Conservation (phyloP, 2,797 vertebrate genomes). For the Meda fulgida region DNA sequence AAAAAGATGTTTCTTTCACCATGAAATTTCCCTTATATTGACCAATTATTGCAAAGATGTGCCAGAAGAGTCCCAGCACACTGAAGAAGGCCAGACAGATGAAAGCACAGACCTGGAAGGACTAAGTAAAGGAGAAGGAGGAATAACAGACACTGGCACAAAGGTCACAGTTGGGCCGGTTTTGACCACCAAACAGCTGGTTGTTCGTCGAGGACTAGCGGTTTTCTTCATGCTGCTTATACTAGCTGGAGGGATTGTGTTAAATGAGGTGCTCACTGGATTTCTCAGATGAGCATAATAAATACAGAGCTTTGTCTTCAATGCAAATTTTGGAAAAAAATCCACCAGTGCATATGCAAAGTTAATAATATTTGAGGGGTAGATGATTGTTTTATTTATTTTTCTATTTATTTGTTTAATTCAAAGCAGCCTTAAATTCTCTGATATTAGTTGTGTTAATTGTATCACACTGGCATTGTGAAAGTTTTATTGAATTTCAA, state of each 20-base stretch:
- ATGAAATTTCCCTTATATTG: background rate
- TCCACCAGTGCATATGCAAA: background rate
- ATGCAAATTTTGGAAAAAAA: background rate
- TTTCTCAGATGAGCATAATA: slow-evolving; percentile 60
- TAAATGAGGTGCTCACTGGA: slow-evolving; percentile 67
- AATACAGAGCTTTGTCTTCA: slow-evolving; percentile 7
- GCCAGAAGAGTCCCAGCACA: slow-evolving; percentile 2
- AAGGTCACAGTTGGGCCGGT: background rate
- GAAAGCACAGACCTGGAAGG: slow-evolving; percentile 52
- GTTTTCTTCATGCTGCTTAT: slow-evolving; percentile 71
- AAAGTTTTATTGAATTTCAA: background rate
- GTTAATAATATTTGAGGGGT: background rate
- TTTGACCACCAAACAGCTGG: slow-evolving; percentile 71
- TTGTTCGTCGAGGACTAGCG: slow-evolving; percentile 68
- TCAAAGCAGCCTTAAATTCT: background rate
- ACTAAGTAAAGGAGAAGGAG: background rate
- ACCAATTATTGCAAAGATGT: background rate
- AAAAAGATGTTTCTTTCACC: background rate
- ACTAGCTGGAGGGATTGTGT: slow-evolving; percentile 68
- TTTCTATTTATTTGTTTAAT: background rate
- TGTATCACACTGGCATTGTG: background rate
- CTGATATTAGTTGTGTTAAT: background rate
- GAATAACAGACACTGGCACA: background rate
- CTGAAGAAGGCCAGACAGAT: slow-evolving; percentile 20
- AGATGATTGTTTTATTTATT: slow-evolving; percentile 7